phyloP scores from a whole-genome alignment of 2,888 invertebrate species.

The Dryadula phaetusa region DNA sequence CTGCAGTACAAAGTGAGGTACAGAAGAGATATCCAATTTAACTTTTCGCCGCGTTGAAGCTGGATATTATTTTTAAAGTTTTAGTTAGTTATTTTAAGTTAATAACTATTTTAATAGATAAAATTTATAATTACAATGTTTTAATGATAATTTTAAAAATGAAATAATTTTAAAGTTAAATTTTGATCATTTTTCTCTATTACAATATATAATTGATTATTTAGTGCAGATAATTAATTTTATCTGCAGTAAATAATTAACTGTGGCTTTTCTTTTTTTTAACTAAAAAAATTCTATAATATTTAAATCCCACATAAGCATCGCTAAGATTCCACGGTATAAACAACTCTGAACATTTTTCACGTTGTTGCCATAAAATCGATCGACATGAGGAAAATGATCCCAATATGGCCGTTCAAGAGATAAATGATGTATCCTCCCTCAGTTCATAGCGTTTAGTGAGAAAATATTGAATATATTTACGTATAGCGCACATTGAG shows the following conservation, averaged over 20 bases:
- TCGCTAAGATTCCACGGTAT: neutral
- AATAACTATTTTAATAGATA: slow-evolving; percentile 17
- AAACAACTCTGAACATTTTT: slow-evolving; percentile 11
- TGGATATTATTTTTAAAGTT: slow-evolving; percentile 29
- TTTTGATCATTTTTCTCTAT: too few relatives aligned
- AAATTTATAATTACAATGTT: slow-evolving; percentile 22
- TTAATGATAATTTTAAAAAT: slow-evolving; percentile 7
- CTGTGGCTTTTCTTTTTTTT: too few relatives aligned
- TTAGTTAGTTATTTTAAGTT: slow-evolving; percentile 20
- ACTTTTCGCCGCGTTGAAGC: slow-evolving; percentile 41
- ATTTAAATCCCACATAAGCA: neutral
- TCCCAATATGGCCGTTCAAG: slow-evolving; percentile 30
- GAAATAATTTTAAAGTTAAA: too few relatives aligned
- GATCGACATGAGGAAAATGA: slow-evolving; percentile 32
- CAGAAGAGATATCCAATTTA: slow-evolving; percentile 45
- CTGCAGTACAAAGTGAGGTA: slow-evolving; percentile 37
- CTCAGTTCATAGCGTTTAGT: slow-evolving; percentile 25
- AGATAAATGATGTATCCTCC: slow-evolving; percentile 34
- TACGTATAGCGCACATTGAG: slow-evolving; percentile 4
- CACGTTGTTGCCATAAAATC: slow-evolving; percentile 25
- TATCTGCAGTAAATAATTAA: too few relatives aligned
- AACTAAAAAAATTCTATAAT: too few relatives aligned
- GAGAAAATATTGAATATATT: slow-evolving; percentile 33
- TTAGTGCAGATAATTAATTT: too few relatives aligned
- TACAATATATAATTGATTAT: too few relatives aligned